A percentile compares a stretch with the other conserved stretches of the same genome.
These are phyloP conservation scores for Anoncus sp. DNA, from an alignment of 2,888 invertebrate genomes.

Conservation along the genomic window DNA sequence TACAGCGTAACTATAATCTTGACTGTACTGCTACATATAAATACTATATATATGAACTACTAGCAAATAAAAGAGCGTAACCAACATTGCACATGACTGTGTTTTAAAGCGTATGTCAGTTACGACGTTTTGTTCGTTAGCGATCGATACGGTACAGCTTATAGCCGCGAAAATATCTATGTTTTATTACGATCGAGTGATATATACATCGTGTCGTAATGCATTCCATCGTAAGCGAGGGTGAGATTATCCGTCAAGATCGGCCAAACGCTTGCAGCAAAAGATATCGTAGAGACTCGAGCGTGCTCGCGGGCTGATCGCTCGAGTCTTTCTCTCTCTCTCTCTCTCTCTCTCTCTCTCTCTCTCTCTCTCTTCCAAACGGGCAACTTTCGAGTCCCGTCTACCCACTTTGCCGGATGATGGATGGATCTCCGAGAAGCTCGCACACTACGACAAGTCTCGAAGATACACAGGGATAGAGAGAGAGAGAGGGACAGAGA, in stretches of 20 bases:
- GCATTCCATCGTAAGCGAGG: conserved; percentile 18
- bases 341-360: not conserved
- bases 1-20: too few relatives aligned
- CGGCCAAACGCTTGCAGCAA: conserved; percentile 1
- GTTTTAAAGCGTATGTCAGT: too few relatives aligned
- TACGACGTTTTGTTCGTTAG: too few relatives aligned
- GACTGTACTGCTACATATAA: too few relatives aligned
- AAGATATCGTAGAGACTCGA: conserved; percentile 20
- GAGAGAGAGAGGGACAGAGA: not conserved
- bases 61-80: not conserved
- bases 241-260: conserved; percentile 39
- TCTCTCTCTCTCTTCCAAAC: conserved; percentile 13
- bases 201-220: conserved; percentile 9
- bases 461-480: conserved; percentile 9
- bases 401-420: conserved; percentile 76
- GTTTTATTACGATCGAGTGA: not conserved
- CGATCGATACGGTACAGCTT: too few relatives aligned
- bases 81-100: not conserved
- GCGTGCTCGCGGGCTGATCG: conserved; percentile 4
- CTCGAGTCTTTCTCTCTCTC: not conserved
- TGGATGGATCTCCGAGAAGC: conserved; percentile 72
- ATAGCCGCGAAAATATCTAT: not conserved
- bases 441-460: conserved; percentile 29
- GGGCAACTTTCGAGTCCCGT: conserved; percentile 73
- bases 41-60: too few relatives aligned